phyloP scores from a whole-genome alignment of 2,888 invertebrate species.

The Leucania comma region DNA sequence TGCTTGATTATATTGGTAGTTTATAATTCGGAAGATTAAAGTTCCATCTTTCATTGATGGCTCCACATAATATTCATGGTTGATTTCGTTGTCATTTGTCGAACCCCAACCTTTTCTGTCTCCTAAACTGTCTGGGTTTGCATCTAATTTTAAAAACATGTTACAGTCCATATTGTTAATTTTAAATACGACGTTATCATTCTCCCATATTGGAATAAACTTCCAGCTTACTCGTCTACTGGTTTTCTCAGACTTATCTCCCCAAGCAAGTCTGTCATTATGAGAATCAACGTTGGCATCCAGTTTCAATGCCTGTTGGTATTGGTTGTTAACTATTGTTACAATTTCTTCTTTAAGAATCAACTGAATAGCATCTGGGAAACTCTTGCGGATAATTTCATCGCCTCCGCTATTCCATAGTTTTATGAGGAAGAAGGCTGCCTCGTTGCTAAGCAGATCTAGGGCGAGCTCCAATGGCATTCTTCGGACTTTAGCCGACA shows the following conservation, averaged over 20 bases:
- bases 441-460: too few relatives aligned
- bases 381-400: constrained; percentile 61
- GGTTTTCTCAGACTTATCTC: constrained; percentile 47
- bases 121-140: constrained; percentile 46
- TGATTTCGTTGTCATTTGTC: constrained; percentile 38
- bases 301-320: constrained; percentile 65
- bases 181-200: constrained; percentile 66
- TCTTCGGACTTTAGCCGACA: too few relatives aligned
- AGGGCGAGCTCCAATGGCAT: too few relatives aligned
- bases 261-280: constrained; percentile 63
- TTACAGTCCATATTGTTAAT: constrained; percentile 62
- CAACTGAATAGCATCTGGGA: constrained; percentile 63
- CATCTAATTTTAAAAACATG: constrained; percentile 69
- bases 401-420: constrained; percentile 62
- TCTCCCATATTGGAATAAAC: constrained; percentile 63
- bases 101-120: constrained; percentile 68
- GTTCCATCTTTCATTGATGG: constrained; percentile 62
- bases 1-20: constrained; percentile 64
- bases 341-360: too few relatives aligned
- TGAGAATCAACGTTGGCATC: constrained; percentile 45
- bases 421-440: too few relatives aligned
- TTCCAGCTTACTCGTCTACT: too few relatives aligned
- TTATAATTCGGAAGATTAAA: constrained; percentile 68
- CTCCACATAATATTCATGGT: constrained; percentile 65
- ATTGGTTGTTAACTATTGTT: constrained; percentile 51